Conservation (phyloP, 2,888 invertebrate species). For the Athalia rosae region DNA sequence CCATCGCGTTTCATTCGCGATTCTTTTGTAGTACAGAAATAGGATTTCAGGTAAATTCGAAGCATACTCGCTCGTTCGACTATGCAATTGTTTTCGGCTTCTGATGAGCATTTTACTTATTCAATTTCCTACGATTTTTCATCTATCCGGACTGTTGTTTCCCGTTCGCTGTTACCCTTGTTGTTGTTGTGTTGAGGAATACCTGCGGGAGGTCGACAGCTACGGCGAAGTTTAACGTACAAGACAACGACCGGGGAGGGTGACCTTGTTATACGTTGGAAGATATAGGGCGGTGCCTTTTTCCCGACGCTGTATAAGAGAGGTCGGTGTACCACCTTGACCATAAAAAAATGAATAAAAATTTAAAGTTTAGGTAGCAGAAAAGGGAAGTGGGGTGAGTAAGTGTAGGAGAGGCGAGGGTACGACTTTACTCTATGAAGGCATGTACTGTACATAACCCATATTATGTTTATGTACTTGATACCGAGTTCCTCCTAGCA, state of each 20-base stretch:
- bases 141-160: too few relatives aligned
- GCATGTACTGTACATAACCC: neutral
- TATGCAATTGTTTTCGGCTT: too few relatives aligned
- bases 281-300: neutral
- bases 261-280: neutral
- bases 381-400: neutral
- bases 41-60: too few relatives aligned
- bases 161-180: too few relatives aligned
- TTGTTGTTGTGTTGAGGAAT: too few relatives aligned
- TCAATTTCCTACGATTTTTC: too few relatives aligned
- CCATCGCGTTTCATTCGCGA: too few relatives aligned
- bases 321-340: constrained; percentile 5
- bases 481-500: constrained; percentile 11
- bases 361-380: constrained; percentile 7
- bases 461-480: neutral
- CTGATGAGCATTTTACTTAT: too few relatives aligned
- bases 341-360: constrained; percentile 37
- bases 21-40: too few relatives aligned
- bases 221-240: too few relatives aligned
- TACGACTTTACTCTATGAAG: neutral
- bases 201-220: too few relatives aligned
- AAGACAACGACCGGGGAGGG: neutral
- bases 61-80: too few relatives aligned
- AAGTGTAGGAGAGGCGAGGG: neutral
- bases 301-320: neutral